Evolutionary conservation across 2,113 vertebrate genomes (phyloP).

Genomic region (Myotis lucifugus): DNA sequence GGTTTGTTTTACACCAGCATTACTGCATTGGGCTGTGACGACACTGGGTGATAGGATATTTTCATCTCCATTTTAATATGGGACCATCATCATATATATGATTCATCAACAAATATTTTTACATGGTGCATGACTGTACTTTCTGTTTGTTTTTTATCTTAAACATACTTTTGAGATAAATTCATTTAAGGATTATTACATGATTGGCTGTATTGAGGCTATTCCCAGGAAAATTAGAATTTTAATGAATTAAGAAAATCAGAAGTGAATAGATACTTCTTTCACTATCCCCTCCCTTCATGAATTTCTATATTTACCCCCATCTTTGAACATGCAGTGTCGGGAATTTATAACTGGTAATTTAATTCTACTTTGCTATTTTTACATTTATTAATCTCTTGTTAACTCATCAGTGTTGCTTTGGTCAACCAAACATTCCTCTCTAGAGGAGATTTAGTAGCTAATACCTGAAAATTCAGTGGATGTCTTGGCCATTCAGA

Average conservation of each 20-base stretch:
- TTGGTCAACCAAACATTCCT: neutral
- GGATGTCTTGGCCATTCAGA: neutral
- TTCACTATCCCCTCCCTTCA: neutral
- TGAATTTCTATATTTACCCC: neutral
- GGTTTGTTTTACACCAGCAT: neutral
- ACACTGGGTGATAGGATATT: neutral
- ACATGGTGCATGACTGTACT: neutral
- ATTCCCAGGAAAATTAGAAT: neutral
- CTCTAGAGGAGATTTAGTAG: neutral
- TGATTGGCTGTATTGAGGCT: neutral
- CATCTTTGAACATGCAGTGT: conserved; percentile 11
- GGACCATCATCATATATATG: neutral
- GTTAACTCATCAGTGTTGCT: neutral
- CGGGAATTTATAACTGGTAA: neutral
- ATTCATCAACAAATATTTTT: neutral
- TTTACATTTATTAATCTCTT: conserved; percentile 12
- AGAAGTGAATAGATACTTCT: neutral
- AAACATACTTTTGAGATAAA: neutral
- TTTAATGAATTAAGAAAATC: conserved; percentile 37
- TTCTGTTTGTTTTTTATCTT: neutral
- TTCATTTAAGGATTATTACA: neutral
- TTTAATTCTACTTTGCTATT: conserved; percentile 28
- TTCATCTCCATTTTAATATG: neutral
- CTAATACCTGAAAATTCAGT: conserved; percentile 12
- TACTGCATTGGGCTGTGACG: neutral